A percentile compares a stretch with the other conserved stretches of the same genome.
Conservation (phyloP, 2,888 invertebrate species). For the Synergus umbraculus region DNA sequence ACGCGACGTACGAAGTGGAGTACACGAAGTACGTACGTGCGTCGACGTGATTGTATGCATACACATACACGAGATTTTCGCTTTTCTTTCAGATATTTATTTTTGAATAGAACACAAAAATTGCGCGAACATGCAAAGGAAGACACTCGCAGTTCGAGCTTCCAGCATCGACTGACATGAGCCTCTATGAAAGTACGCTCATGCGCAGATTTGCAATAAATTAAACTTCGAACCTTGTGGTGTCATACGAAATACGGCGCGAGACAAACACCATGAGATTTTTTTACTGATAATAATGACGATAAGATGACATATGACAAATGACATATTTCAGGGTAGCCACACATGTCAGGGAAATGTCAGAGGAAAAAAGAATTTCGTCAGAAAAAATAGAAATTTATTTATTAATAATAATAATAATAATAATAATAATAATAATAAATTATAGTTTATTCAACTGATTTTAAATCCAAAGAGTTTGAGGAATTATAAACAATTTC, state of each 20-base stretch:
- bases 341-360: too few species aligned
- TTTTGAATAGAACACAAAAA: constrained; percentile 36
- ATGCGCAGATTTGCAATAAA: constrained; percentile 19
- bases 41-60: constrained; percentile 38
- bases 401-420: too few species aligned
- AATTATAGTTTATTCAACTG: too few species aligned
- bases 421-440: too few species aligned
- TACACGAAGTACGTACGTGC: constrained; percentile 26
- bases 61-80: constrained; percentile 25
- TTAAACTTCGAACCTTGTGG: constrained; percentile 26
- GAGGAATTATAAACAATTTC: too few species aligned
- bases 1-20: constrained; percentile 32
- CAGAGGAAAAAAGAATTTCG: too few species aligned
- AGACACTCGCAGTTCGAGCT: constrained; percentile 12
- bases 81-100: constrained; percentile 29
- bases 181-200: constrained; percentile 18
- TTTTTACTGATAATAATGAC: background rate
- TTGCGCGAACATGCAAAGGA: constrained; percentile 19
- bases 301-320: too few species aligned
- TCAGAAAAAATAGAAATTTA: too few species aligned
- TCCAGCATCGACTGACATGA: constrained; percentile 30
- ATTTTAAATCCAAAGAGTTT: too few species aligned
- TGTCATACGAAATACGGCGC: constrained; percentile 7
- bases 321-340: too few species aligned
- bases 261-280: constrained; percentile 13